Evolutionary conservation across 2,888 invertebrate genomes (phyloP), one percentile per base, ranked within the genome.

Genomic region (Cosmorhoe ocellata): DNA sequence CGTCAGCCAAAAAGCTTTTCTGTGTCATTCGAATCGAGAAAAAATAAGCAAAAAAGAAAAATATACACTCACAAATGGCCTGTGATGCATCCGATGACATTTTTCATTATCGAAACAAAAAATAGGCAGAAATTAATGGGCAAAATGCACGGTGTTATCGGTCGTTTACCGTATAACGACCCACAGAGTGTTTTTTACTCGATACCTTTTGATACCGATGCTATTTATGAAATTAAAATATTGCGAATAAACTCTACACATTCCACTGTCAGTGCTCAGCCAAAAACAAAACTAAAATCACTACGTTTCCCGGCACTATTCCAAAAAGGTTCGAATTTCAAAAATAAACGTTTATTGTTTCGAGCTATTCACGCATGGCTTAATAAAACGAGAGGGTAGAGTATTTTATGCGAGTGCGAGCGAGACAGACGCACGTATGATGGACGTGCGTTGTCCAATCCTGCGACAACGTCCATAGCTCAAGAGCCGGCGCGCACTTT

Each of bases 1-100:
- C 76, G 80, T 76, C 80, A 73, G 76, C 77, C 85, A 87, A 88
- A 89, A 81, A 90, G 90, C 90, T 81, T 90, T 89, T 88, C 86
- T 81, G 87, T 90, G 90, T 90, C 80, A 69, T 70, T 71, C 69
- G 64, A 64, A 61, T 56, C 59, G 54, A 66, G 67, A 71, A 72
- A 73, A 78, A 74, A 74, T 58, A 30, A 41, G 40, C 34, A 40
- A 64, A 72, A 74, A 76, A 70, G 76, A 66, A 67, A 66, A 58
- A 62, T 59, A 71, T 56, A 57, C 67, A 70, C 62, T 55, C 57
- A 38, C 52, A 52, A 50, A 44, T 54, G 52, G 68, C 69, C 76
- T 75, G 79, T 81, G 80, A 81, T 80, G 78, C 81, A 75, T 66
- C 71, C 75, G 75, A 74, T 71, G 79, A 84, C 80, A 81, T 86